These are phyloP conservation scores for Peromyscus melanophrys DNA, from an alignment of 2,797 vertebrate species.

Conservation along the genomic window DNA sequence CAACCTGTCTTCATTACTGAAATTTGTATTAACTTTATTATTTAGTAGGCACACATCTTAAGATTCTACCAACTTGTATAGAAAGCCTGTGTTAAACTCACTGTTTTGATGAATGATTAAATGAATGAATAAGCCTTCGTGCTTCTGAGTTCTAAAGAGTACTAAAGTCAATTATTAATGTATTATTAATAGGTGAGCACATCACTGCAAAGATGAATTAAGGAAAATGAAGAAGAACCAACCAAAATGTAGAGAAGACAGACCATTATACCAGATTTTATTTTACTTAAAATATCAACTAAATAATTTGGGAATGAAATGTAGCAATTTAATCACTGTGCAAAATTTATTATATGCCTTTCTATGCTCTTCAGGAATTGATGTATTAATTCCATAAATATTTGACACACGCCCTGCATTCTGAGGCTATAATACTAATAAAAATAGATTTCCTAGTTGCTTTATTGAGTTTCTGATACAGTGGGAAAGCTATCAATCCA, in stretches of 20 bases:
- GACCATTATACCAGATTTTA: slow-evolving; percentile 11
- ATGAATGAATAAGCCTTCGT: slow-evolving; percentile 21
- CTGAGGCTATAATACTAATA: neutral
- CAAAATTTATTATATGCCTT: neutral
- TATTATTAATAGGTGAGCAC: neutral
- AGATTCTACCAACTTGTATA: slow-evolving; percentile 78
- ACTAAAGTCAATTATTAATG: slow-evolving; percentile 20
- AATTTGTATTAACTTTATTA: slow-evolving; percentile 89
- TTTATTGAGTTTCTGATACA: neutral
- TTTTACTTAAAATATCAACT: slow-evolving; percentile 57
- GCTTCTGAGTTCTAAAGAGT: neutral
- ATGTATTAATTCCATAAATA: slow-evolving; percentile 34
- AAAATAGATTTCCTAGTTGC: neutral
- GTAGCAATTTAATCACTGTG: neutral
- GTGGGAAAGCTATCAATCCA: neutral
- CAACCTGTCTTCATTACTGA: slow-evolving; percentile 88
- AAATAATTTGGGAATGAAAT: slow-evolving; percentile 22
- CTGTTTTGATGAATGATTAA: slow-evolving; percentile 79
- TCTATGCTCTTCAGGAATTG: neutral
- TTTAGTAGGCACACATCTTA: slow-evolving; percentile 87
- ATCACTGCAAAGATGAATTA: neutral
- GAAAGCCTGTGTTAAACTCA: slow-evolving; percentile 83
- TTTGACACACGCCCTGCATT: neutral
- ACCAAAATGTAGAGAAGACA: neutral
- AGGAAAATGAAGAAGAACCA: slow-evolving; percentile 41